These are phyloP conservation scores for Sylvia borin DNA, from an alignment of 2,797 vertebrate species.

Conservation along the genomic window DNA sequence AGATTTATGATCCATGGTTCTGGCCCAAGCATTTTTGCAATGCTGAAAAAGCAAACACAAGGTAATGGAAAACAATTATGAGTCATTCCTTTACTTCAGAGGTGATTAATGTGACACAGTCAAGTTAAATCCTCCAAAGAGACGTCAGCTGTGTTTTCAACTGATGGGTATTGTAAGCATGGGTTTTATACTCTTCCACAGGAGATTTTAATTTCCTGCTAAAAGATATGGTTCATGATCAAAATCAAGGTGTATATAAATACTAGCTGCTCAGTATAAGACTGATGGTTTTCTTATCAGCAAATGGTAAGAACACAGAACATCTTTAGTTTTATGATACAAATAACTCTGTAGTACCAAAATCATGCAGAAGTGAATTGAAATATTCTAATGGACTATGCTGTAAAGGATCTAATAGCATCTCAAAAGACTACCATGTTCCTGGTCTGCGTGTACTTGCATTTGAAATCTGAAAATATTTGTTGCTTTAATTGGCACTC, in stretches of 20 bases:
- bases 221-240: constrained; percentile 42
- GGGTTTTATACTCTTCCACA: constrained; percentile 50
- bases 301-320: constrained; percentile 18
- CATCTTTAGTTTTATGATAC: background rate
- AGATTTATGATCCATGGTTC: constrained; percentile 20
- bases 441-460: background rate
- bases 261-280: background rate
- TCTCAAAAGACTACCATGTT: background rate
- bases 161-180: constrained; percentile 30
- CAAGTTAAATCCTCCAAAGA: constrained; percentile 43
- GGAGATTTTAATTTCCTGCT: constrained; percentile 71
- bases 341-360: constrained; percentile 21
- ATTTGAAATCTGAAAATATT: background rate
- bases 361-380: background rate
- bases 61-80: constrained; percentile 53
- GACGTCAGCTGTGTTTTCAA: background rate
- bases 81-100: constrained; percentile 57
- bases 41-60: constrained; percentile 29
- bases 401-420: background rate
- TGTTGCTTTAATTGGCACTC: background rate
- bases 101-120: constrained; percentile 45
- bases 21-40: constrained; percentile 23
- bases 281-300: constrained; percentile 27
- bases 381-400: background rate
- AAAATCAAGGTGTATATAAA: constrained; percentile 20